phyloP scores from a whole-genome alignment of 2,113 vertebrate species.

The Crypturellus undulatus region DNA sequence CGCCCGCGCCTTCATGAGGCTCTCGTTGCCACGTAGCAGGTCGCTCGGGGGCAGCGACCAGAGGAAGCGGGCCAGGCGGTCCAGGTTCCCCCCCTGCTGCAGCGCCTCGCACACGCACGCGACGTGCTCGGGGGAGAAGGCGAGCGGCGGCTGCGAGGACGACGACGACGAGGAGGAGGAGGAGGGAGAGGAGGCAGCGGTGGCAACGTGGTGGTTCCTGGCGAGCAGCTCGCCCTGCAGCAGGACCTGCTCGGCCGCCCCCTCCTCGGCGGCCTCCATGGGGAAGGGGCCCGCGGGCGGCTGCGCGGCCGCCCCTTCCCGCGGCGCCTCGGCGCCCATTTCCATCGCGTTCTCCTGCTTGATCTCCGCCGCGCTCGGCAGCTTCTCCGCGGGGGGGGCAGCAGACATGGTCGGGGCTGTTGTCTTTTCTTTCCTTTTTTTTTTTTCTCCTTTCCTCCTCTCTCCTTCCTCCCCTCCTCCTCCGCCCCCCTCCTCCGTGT shows the following conservation, averaged over 20 bases:
- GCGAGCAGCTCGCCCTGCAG: conserved; percentile 90
- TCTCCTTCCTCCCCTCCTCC: conserved; percentile 44
- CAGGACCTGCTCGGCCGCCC: conserved; percentile 79
- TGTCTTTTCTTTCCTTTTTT: conserved; percentile 49
- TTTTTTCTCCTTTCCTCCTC: background rate
- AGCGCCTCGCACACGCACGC: conserved; percentile 98
- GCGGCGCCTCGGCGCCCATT: conserved; percentile 75
- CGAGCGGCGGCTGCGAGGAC: conserved; percentile 87
- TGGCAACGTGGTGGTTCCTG: conserved; percentile 72
- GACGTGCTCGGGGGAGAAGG: conserved; percentile 98
- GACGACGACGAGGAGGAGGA: conserved; percentile 68
- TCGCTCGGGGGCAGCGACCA: conserved; percentile 97
- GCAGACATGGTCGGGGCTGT: conserved; percentile 92
- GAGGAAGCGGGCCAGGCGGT: conserved; percentile 96
- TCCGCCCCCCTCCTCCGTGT: conserved; percentile 53
- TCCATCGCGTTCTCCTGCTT: conserved; percentile 96
- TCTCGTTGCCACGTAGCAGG: conserved; percentile 97
- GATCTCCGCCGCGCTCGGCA: conserved; percentile 89
- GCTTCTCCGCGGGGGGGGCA: conserved; percentile 93
- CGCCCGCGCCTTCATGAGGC: conserved; percentile 97
- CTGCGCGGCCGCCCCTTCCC: conserved; percentile 66
- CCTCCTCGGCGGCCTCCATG: conserved; percentile 89
- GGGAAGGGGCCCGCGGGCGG: conserved; percentile 81
- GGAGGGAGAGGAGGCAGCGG: conserved; percentile 69
- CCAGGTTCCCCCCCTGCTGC: conserved; percentile 98